Evolutionary conservation across 1,140 invertebrate species (phyloP), one percentile per base, ranked within the genome.

Genomic region (Pseudomyrmex concolor): DNA sequence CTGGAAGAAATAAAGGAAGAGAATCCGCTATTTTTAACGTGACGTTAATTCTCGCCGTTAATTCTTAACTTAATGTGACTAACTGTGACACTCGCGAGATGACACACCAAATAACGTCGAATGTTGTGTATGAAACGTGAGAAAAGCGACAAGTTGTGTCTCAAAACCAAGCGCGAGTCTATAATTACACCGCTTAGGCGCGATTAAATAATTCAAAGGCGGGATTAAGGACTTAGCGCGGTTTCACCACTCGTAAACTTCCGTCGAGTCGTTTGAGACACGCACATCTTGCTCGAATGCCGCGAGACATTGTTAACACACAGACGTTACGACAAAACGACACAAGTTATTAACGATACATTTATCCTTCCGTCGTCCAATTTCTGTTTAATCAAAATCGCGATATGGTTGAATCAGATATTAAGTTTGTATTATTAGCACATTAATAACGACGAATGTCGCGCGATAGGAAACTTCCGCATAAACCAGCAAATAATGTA

Each of bases 131-230:
- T 74, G 15, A 19, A 50, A 71, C 13, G 43, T 25, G 64, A 59
- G 51, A 1, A 10, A 77, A 13, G 50, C 48, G 57, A 34, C 60
- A 48, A 83, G 43, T 25, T 34, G 48, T 60, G 68, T 7, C 62
- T 50, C 50, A 45, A 19, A 19, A 74, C 50, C 12, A 8, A 70
- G 13, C 19, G 54, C n/a, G 17, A n/a, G 15, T 45, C 43, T 71
- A 34, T 22, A 55, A 67, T 80, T 57, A 70, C 43, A n/a, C 43
- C 4, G 15, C 43, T 70, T 71, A 71, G 34, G 10, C 19, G 15
- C 22, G 54, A 59, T 80, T 80, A 80, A 80, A 80, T 70, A 54
- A 70, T 80, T 17, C 43, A 19, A 54, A 68, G 15, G 43, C 7
- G 54, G 15, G 43, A 70, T 80, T 71, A 80, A 80, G 66, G 45